phyloP scores from a whole-genome alignment of 2,888 invertebrate genomes.

The Orchestes rusci region DNA sequence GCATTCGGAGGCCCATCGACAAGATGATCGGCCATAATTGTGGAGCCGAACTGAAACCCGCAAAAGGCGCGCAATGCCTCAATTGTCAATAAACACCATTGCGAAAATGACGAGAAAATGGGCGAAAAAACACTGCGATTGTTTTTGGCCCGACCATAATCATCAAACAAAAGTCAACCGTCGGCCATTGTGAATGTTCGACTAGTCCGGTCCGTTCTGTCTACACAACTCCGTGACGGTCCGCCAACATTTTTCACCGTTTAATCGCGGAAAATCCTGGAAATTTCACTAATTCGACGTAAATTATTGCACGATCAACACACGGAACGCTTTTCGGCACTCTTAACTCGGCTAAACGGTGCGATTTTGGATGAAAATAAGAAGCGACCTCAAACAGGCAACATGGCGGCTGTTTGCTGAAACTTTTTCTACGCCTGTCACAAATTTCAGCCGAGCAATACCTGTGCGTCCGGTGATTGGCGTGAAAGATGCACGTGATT shows the following conservation, averaged over 20 bases:
- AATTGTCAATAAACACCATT: too few species aligned
- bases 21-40: constrained; percentile 85
- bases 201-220: constrained; percentile 57
- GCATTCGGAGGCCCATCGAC: constrained; percentile 88
- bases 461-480: constrained; percentile 44
- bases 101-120: too few species aligned
- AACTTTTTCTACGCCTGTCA: constrained; percentile 94
- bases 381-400: constrained; percentile 73
- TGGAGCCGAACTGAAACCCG: constrained; percentile 38
- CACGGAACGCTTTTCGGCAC: constrained; percentile 40
- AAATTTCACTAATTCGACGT: constrained; percentile 47
- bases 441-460: constrained; percentile 53
- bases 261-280: constrained; percentile 66
- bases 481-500: constrained; percentile 46
- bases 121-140: too few species aligned
- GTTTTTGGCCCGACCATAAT: too few species aligned
- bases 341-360: constrained; percentile 55
- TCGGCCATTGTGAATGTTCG: constrained; percentile 74
- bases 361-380: constrained; percentile 68
- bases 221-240: constrained; percentile 47
- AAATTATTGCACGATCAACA: constrained; percentile 38
- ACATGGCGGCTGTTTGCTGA: constrained; percentile 93
- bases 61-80: too few species aligned
- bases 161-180: constrained; percentile 62
- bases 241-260: constrained; percentile 69